Evolutionary conservation across 1,140 invertebrate genomes (phyloP).

Genomic region (Chironomus tepperi): DNA sequence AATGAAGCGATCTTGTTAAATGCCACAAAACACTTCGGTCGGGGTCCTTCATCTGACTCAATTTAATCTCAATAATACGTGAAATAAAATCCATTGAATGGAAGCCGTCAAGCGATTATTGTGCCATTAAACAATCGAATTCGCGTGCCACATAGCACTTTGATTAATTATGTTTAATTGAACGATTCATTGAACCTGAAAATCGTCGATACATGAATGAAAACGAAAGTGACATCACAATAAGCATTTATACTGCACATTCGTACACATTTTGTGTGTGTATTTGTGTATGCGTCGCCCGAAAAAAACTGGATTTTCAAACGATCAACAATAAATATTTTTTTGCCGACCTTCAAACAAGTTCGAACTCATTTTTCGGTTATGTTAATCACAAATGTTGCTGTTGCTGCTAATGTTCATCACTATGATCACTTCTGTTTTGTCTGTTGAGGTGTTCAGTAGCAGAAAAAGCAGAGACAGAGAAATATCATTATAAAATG

Average conservation of each 20-base stretch:
- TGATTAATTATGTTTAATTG: background rate
- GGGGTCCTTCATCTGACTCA: no score
- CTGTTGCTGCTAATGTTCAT: conserved; percentile 19
- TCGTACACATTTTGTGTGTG: no score
- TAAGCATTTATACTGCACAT: background rate
- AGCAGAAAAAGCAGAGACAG: background rate
- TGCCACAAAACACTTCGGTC: no score
- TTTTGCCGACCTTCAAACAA: conserved; percentile 19
- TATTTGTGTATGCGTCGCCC: background rate
- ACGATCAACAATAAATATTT: background rate
- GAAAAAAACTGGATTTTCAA: conserved; percentile 17
- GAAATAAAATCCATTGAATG: no score
- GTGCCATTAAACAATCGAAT: no score
- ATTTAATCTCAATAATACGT: no score
- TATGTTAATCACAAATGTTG: conserved; percentile 18
- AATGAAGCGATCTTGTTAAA: no score
- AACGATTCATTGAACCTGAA: background rate
- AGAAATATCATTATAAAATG: background rate
- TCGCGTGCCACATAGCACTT: no score
- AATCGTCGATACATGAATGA: background rate
- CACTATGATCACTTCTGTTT: conserved; percentile 13
- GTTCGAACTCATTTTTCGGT: conserved; percentile 12
- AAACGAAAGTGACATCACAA: conserved; percentile 20
- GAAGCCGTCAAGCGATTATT: no score
- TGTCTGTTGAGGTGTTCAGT: background rate